These are phyloP conservation scores for Drosophila equinoxialis DNA, from an alignment of 1,140 invertebrate species.

Conservation along the genomic window DNA sequence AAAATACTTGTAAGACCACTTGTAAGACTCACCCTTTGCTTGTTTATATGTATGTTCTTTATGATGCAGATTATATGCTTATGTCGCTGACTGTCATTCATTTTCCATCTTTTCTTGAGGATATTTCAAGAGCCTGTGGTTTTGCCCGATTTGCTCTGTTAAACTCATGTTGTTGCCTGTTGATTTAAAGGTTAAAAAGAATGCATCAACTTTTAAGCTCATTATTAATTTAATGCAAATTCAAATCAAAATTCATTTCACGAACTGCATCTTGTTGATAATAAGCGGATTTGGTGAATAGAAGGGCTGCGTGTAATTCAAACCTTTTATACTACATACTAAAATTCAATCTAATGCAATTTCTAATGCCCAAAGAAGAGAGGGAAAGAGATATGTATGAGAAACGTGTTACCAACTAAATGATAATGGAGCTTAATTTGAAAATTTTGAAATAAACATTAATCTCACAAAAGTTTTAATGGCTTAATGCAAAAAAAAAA, in stretches of 20 bases:
- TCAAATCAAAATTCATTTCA: conserved; percentile 73
- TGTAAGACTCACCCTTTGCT: not conserved
- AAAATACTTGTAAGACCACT: too few relatives aligned
- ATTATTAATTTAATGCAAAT: conserved; percentile 66
- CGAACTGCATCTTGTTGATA: conserved; percentile 34
- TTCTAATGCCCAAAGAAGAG: conserved; percentile 62
- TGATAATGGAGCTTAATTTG: too few relatives aligned
- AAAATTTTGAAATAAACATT: too few relatives aligned
- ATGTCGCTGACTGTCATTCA: conserved; percentile 30
- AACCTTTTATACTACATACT: conserved; percentile 52
- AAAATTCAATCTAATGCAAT: conserved; percentile 80
- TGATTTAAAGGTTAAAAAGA: conserved; percentile 67
- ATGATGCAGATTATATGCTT: not conserved
- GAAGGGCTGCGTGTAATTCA: conserved; percentile 2
- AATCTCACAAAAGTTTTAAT: too few relatives aligned
- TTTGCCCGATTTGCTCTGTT: conserved; percentile 26
- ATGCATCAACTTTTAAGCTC: conserved; percentile 64
- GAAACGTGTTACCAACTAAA: too few relatives aligned
- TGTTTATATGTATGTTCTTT: too few relatives aligned
- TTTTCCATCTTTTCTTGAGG: conserved; percentile 5
- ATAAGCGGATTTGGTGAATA: not conserved
- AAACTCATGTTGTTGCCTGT: conserved; percentile 28
- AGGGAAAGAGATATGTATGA: not conserved
- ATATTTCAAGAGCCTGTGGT: conserved; percentile 12
- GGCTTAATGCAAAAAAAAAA: too few relatives aligned